A percentile compares a stretch with the other conserved stretches of the same genome.
Conservation (phyloP, 1,140 invertebrate genomes). For the Neodiprion lecontei region DNA sequence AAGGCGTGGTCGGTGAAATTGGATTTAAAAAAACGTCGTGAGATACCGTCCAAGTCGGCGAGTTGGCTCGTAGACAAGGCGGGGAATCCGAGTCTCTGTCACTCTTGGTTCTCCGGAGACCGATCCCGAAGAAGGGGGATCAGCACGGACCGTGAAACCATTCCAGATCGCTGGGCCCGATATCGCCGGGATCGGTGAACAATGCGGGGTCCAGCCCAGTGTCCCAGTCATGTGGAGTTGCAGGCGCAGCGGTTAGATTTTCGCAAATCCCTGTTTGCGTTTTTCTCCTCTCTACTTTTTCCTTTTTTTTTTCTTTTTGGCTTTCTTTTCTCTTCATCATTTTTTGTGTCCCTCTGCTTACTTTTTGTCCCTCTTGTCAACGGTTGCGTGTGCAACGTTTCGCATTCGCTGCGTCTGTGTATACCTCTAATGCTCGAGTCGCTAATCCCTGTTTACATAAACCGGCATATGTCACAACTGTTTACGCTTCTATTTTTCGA, state of each 20-base stretch:
- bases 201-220: no score
- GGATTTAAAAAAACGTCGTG: no score
- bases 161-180: neutral
- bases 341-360: neutral
- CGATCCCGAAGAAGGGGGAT: no score
- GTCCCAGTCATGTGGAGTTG: no score
- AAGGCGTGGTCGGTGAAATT: no score
- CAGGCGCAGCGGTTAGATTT: neutral
- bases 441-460: slow-evolving; percentile 47
- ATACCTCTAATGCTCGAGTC: slow-evolving; percentile 38
- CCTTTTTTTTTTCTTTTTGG: no score
- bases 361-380: neutral
- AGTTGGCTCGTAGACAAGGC: no score
- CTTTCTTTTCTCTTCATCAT: neutral
- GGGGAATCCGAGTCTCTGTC: no score
- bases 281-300: no score
- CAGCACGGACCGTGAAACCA: no score
- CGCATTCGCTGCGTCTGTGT: neutral
- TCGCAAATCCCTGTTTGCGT: neutral
- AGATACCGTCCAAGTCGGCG: no score
- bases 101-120: no score
- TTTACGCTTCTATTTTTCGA: slow-evolving; percentile 35
- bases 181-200: neutral
- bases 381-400: neutral
- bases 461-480: slow-evolving; percentile 53